A percentile compares a stretch with the other conserved stretches of the same genome.
phyloP scores from a whole-genome alignment of 1,140 invertebrate genomes.

The Pseudachorutes palmiensis region DNA sequence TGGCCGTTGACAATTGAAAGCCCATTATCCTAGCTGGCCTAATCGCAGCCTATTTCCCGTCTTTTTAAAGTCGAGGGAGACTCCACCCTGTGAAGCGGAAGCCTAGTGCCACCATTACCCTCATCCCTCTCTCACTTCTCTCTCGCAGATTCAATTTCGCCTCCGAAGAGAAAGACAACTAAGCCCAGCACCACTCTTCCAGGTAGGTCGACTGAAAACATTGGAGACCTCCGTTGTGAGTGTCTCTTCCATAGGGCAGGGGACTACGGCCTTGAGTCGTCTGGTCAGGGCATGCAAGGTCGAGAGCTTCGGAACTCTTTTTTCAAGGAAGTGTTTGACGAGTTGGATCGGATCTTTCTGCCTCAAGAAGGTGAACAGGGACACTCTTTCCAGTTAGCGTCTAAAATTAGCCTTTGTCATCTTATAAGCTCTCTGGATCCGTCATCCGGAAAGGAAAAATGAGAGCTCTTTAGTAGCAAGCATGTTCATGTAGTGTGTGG shows the following conservation, averaged over 20 bases:
- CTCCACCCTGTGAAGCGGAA: conserved; percentile 1
- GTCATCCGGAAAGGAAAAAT: too few species aligned
- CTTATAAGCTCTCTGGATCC: not conserved
- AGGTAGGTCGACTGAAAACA: not conserved
- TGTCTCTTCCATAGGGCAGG: not conserved
- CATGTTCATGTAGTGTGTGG: too few species aligned
- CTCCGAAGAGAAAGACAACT: conserved; percentile 4
- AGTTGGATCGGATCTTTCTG: conserved; percentile 4
- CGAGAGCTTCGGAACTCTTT: not conserved
- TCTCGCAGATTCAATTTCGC: conserved; percentile 2
- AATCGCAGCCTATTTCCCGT: conserved; percentile 10
- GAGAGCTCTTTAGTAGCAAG: too few species aligned
- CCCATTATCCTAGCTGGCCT: conserved; percentile 1
- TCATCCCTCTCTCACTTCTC: not conserved
- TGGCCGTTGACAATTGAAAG: conserved; percentile 8
- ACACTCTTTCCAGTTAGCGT: not conserved
- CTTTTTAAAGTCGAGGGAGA: not conserved
- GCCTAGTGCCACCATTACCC: not conserved
- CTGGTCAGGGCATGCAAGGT: not conserved
- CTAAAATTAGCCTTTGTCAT: not conserved
- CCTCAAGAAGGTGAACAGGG: conserved; percentile 15
- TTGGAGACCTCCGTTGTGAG: not conserved
- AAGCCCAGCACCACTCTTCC: not conserved
- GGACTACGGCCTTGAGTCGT: not conserved
- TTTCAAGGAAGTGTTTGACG: not conserved